Conservation (phyloP, 1,140 invertebrate genomes). For the Dendroctonus valens region DNA sequence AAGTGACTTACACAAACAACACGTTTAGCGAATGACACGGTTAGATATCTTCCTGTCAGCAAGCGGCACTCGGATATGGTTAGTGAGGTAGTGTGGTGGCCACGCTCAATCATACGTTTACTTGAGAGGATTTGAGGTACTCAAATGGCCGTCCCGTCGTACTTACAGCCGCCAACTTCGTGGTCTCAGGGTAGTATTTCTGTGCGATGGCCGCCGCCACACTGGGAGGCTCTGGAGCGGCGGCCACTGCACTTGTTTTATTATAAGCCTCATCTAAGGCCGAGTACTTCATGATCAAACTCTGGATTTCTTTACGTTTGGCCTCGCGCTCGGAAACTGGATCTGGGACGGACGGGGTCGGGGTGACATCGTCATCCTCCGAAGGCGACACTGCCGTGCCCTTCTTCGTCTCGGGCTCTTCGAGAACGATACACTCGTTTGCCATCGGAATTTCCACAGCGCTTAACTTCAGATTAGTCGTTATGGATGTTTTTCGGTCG, state of each 20-base stretch:
- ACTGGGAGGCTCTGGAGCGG: slow-evolving; percentile 45
- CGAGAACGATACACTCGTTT: not conserved
- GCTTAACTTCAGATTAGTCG: slow-evolving; percentile 49
- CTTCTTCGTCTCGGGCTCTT: not conserved
- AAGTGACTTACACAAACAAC: slow-evolving; percentile 42
- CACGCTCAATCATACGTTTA: slow-evolving; percentile 32
- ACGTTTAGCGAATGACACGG: slow-evolving; percentile 30
- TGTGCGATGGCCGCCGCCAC: slow-evolving; percentile 42
- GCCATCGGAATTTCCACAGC: slow-evolving; percentile 52
- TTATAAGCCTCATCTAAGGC: slow-evolving; percentile 67
- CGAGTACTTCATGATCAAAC: slow-evolving; percentile 74
- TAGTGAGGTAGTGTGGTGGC: slow-evolving; percentile 23
- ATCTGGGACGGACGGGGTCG: slow-evolving; percentile 55
- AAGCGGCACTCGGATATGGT: slow-evolving; percentile 39
- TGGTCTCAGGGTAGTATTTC: slow-evolving; percentile 44
- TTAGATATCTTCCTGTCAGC: slow-evolving; percentile 32
- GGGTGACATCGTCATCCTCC: slow-evolving; percentile 56
- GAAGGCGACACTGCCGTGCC: slow-evolving; percentile 36
- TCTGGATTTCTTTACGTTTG: slow-evolving; percentile 76
- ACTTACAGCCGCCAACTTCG: slow-evolving; percentile 51
- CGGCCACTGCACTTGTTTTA: slow-evolving; percentile 47
- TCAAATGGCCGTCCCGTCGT: slow-evolving; percentile 34
- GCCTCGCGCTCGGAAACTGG: slow-evolving; percentile 68
- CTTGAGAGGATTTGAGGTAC: slow-evolving; percentile 29
- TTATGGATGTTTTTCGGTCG: slow-evolving; percentile 46